These are phyloP conservation scores for Tetranychus piercei DNA, from an alignment of 2,888 invertebrate genomes.

Conservation along the genomic window DNA sequence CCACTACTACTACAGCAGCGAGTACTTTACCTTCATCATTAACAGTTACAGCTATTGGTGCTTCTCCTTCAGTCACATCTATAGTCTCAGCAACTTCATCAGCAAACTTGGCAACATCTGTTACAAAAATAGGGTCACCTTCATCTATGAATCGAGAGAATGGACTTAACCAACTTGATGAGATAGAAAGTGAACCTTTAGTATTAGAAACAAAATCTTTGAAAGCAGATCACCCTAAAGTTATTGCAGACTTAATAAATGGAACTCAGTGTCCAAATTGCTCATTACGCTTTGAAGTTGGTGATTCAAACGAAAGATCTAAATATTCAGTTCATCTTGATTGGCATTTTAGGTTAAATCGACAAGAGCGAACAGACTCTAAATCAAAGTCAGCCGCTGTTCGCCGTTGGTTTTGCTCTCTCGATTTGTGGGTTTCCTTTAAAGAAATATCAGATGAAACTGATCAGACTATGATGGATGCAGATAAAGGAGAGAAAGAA, in stretches of 20 bases:
- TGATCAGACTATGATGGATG: slow-evolving; percentile 31
- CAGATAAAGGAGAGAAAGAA: slow-evolving; percentile 12
- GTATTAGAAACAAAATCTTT: slow-evolving; percentile 16
- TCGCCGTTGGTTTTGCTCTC: slow-evolving; percentile 18
- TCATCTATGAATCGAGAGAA: background rate
- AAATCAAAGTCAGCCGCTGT: background rate
- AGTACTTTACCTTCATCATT: background rate
- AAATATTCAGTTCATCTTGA: slow-evolving; percentile 81
- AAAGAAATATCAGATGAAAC: slow-evolving; percentile 39
- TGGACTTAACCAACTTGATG: background rate
- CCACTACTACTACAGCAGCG: background rate
- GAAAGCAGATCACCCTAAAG: slow-evolving; percentile 41
- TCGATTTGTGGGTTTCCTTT: slow-evolving; percentile 19
- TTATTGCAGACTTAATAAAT: slow-evolving; percentile 53
- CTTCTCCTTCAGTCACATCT: background rate
- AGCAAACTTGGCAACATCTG: background rate
- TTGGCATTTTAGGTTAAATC: slow-evolving; percentile 93
- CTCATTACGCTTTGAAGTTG: slow-evolving; percentile 56
- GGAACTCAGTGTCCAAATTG: slow-evolving; percentile 94
- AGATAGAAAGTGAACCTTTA: slow-evolving; percentile 11
- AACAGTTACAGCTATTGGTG: background rate
- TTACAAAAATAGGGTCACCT: background rate
- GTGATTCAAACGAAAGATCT: slow-evolving; percentile 46
- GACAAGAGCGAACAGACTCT: slow-evolving; percentile 48
- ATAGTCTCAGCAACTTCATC: background rate